Evolutionary conservation across 2,888 invertebrate genomes (phyloP), one percentile per base, ranked within the genome.

Genomic region (Dyspetes luteomarginatus): DNA sequence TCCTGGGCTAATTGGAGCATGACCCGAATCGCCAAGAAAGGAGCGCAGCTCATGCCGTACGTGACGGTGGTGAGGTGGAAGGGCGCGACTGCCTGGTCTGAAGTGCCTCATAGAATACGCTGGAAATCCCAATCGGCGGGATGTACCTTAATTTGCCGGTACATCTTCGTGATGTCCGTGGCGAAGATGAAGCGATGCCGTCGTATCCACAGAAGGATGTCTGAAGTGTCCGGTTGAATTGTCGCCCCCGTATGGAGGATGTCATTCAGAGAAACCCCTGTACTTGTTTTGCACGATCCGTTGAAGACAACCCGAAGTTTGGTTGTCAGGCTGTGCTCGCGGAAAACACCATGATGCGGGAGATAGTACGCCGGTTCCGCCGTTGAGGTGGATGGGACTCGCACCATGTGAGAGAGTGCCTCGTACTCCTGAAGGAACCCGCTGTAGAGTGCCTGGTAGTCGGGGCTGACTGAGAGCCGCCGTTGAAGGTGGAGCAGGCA

Each of bases 31-130:
- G 80, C 80, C 1, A 71, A 50, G 15, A 48, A 80, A 2, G 71
- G 75, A 0, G 80, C 75, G 24, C 64, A 45, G 0, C 17, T 30
- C 1, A 50, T 15, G 2, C 75, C 74, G 50, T 79, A 79, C 0
- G 79, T 79, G 19, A 79, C 79, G 2, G 75, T 79, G n/a, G 69
- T 68, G 9, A 75, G 65, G 1, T 43, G 17, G 5, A 50, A 80
- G 0, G 64, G 43, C 5, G 60, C 26, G 1, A 55, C 17, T 7
- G 41, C 19, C 2, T 56, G 12, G 9, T 58, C 22, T 1, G 22
- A 1, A 19, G 71, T 60, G 3, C 62, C 15, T 68, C 81, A 81
- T 1, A 81, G 36, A 4, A 81, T 67, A 5, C 45, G 45, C n/a
- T 45, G 45, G 26, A 24, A 15, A n/a, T 64, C 48, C 48, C 64